Evolutionary conservation across 2,113 vertebrate species (phyloP), one percentile per base, ranked within the genome.

Genomic region (Pachypanchax playfairii): DNA sequence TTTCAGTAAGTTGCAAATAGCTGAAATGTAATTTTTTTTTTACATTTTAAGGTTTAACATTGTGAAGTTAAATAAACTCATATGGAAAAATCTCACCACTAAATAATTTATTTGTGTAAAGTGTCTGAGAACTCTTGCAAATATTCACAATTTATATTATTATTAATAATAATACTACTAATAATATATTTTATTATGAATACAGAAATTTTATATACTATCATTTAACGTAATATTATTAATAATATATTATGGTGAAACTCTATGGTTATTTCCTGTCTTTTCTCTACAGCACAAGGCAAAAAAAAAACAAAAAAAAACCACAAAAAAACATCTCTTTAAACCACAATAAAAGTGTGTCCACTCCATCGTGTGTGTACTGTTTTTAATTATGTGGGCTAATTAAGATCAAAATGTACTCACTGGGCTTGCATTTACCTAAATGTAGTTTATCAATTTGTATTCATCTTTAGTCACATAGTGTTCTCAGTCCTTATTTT

Each of bases 381-480:
- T 28, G 25, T 44, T 59, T 77, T 54, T 63, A n/a, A 48, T 55
- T 25, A 26, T 11, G 7, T 25, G 17, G 24, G 17, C 31, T 58
- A 41, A 67, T 67, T 51, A 61, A 36, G 39, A 59, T 52, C 21
- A 59, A 43, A 53, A 28, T 22, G 12, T 46, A 39, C 38, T 39
- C 9, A 26, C n/a, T 26, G 22, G 42, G 14, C 33, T 21, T 25
- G 20, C 4, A 6, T 47, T 51, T 21, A 43, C 25, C 57, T 56
- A 49, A 22, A 71, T 42, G 26, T 26, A 2, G 53, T 54, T 55
- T 49, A 26, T 41, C 35, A 29, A n/a, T 59, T 54, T 61, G 44
- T 38, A 71, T 70, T 28, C 20, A 67, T 25, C 33, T 56, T 33
- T 31, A 65, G 52, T 39, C 26, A 42, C 46, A 62, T 48, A 51